These are phyloP conservation scores for Dicrostonyx torquatus DNA, from an alignment of 2,797 vertebrate genomes.

Conservation along the genomic window DNA sequence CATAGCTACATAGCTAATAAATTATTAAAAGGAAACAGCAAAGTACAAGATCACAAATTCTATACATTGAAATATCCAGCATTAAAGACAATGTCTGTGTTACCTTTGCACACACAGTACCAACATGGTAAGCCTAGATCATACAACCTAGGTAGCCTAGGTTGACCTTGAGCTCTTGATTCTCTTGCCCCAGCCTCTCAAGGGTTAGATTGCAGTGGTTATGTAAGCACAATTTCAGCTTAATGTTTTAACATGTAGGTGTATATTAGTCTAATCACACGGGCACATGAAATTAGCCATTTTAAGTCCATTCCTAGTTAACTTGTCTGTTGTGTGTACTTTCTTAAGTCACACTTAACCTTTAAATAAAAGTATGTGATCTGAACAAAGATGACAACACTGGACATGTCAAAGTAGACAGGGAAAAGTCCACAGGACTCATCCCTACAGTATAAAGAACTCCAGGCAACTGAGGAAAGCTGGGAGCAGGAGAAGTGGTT, in stretches of 20 bases:
- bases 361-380: not conserved
- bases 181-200: not conserved
- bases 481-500: too few relatives aligned
- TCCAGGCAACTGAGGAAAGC: not conserved
- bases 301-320: not conserved
- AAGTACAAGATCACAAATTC: not conserved
- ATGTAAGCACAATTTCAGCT: not conserved
- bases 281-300: not conserved
- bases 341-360: not conserved
- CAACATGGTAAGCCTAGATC: not conserved
- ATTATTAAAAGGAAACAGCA: slow-evolving; percentile 10
- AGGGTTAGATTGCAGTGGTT: not conserved
- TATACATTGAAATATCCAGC: not conserved
- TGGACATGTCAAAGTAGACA: not conserved
- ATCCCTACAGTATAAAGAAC: not conserved
- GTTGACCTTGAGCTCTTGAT: not conserved
- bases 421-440: not conserved
- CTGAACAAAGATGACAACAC: not conserved
- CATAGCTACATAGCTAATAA: not conserved
- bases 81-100: not conserved
- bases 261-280: not conserved
- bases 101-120: not conserved
- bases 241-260: not conserved
- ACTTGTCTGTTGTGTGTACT: not conserved
- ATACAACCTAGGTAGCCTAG: not conserved